Base-by-base conservation (phyloP, 2,113 vertebrate genomes). In the Platycercus adscitus region DNA sequence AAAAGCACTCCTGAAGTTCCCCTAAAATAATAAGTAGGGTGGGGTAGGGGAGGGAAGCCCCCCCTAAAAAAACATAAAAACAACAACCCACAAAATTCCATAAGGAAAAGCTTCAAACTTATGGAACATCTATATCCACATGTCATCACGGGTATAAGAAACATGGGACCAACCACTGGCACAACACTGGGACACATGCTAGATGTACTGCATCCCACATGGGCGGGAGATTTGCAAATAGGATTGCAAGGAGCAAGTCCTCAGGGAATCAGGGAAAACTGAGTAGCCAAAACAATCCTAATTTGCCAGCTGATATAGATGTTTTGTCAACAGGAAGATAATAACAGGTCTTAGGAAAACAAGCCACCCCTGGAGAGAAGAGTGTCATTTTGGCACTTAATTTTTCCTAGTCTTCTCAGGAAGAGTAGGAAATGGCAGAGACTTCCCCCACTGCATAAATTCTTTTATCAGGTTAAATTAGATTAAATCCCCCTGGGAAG, bases 161-260 rank as follows among this genome's bases (percentile, higher is more conserved):
- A 28, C 56, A 64, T 0, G 0, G 11, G 21, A 52, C 23, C 0
- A 0, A 41, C 5, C 1, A 1, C 69, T 64, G 31, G 60, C 68
- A 29, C 25, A 58, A 41, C 35, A 55, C 25, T 13, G 56, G 61
- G 81, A 23, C 13, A 33, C 31, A 24, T 0, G 1, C 17, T 58
- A 58, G 31, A 68, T 19, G 10, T 46, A 39, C 47, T 72, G 43
- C 68, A 72, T 72, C 66, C 53, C 61, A 68, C n/a, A 19, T 0
- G 12, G 46, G 35, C 14, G 17, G 8, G 7, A 35, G 11, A 70
- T 69, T 61, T 79, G 29, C 21, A 76, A 89, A 68, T 2, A 64
- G 8, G 17, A 53, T 84, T 4, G 2, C 43, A 91, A 77, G 2
- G 2, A 81, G 20, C 31, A 63, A 75, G 43, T 49, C 37, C 20